Evolutionary conservation across 2,113 vertebrate species (phyloP).

Genomic region (mouse (Mus musculus)): GRCm39 chr12:88903001-88903500

Average conservation of each 20-base stretch:
- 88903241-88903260: not conserved
- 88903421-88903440: not conserved
- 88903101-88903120: not conserved
- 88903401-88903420: not conserved
- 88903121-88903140: not conserved
- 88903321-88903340: not conserved
- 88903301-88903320: not conserved
- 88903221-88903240: not conserved
- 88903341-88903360: too few relatives aligned
- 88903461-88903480: not conserved
- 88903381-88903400: not conserved
- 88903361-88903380: not conserved
- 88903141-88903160: not conserved
- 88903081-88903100: conserved; percentile 36
- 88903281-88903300: not conserved
- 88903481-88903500: conserved; percentile 16
- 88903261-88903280: not conserved
- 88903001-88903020: conserved; percentile 65
- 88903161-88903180: not conserved
- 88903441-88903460: not conserved
- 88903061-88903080: conserved; percentile 47
- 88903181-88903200: not conserved
- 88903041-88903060: conserved; percentile 64
- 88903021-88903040: conserved; percentile 62
- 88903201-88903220: too few relatives aligned